A percentile compares a stretch with the other conserved stretches of the same genome.
Evolutionary conservation across 2,888 invertebrate genomes (phyloP).

Genomic region (Pegoplata infirma): DNA sequence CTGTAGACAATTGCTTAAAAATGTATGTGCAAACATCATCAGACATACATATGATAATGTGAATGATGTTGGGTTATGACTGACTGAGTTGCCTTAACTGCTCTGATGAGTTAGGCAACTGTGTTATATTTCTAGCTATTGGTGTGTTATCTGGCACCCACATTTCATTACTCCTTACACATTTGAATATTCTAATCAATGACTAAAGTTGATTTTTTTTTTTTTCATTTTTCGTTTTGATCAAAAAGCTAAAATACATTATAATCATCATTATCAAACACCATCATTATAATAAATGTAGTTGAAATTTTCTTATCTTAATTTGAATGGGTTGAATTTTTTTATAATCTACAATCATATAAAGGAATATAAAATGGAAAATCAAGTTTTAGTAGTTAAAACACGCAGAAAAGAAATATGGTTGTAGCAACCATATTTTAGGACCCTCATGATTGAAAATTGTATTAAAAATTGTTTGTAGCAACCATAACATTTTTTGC

Average conservation of each 20-base stretch:
- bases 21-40: conserved; percentile 20
- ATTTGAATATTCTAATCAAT: conserved; percentile 59
- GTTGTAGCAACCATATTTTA: too few relatives aligned
- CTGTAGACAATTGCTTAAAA: conserved; percentile 52
- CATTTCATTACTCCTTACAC: neutral
- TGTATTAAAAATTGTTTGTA: too few relatives aligned
- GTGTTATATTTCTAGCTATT: conserved; percentile 47
- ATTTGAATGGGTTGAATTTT: too few relatives aligned
- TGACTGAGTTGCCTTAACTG: neutral
- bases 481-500: too few relatives aligned
- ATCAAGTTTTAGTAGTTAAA: too few relatives aligned
- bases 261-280: conserved; percentile 48
- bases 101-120: neutral
- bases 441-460: too few relatives aligned
- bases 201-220: conserved; percentile 48
- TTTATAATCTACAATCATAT: too few relatives aligned
- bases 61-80: neutral
- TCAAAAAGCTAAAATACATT: conserved; percentile 44
- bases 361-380: too few relatives aligned
- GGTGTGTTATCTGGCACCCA: conserved; percentile 53
- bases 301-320: too few relatives aligned
- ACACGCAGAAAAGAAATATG: too few relatives aligned
- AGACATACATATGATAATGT: conserved; percentile 31
- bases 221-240: too few relatives aligned
- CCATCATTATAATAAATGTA: neutral